Conservation (phyloP, 2,113 vertebrate species). For the Sturnus vulgaris region DNA sequence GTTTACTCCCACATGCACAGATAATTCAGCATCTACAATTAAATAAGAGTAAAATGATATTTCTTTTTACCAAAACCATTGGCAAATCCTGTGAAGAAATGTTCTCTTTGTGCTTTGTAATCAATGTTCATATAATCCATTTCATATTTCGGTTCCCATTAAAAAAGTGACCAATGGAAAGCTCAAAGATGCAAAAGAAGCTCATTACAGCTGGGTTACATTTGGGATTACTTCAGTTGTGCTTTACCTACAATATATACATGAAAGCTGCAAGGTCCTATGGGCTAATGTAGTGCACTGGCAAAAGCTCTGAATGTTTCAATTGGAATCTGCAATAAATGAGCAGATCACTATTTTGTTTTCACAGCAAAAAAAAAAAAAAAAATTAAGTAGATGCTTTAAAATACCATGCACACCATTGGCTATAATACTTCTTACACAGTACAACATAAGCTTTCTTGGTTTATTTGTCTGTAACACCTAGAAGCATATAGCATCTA, state of each 20-base stretch:
- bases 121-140: not conserved
- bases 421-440: conserved; percentile 78
- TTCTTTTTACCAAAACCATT: conserved; percentile 29
- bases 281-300: not conserved
- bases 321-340: conserved; percentile 23
- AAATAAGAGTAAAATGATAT: conserved; percentile 43
- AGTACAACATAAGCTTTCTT: conserved; percentile 74
- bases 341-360: conserved; percentile 57
- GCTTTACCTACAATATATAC: conserved; percentile 49
- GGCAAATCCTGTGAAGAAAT: conserved; percentile 34
- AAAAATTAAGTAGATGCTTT: conserved; percentile 72
- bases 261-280: conserved; percentile 2
- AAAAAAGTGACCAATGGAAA: conserved; percentile 19
- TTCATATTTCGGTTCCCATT: not conserved
- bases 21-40: conserved; percentile 73
- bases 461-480: conserved; percentile 69
- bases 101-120: conserved; percentile 65
- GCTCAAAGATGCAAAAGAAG: not conserved
- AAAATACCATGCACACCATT: conserved; percentile 78
- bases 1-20: conserved; percentile 80
- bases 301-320: conserved; percentile 49
- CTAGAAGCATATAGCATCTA: conserved; percentile 80
- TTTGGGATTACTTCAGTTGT: conserved; percentile 32
- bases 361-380: conserved; percentile 77
- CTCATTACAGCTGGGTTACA: not conserved